These are phyloP conservation scores for Morbakka virulenta DNA, from an alignment of 30 jellyfish, hydroid and myxozoan genomes.

Conservation along the genomic window DNA sequence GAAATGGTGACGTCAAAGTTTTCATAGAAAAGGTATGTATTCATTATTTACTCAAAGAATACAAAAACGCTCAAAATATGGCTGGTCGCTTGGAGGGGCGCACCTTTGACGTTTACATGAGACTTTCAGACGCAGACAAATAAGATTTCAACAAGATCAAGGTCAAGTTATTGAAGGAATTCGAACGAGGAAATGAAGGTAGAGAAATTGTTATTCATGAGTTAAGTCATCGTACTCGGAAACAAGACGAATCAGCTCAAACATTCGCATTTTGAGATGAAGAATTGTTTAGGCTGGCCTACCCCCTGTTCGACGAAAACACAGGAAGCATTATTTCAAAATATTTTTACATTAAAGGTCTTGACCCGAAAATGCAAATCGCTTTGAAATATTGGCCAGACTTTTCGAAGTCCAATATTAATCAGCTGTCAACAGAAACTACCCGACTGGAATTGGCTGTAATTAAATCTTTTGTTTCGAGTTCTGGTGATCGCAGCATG, in stretches of 20 bases:
- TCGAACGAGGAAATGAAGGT: conserved; percentile 32
- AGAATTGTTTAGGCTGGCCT: conserved; percentile 25
- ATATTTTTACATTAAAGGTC: conserved; percentile 37
- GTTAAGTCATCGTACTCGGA: not conserved
- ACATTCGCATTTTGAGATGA: conserved; percentile 9
- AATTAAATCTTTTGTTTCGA: conserved; percentile 10
- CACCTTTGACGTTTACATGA: conserved; percentile 41
- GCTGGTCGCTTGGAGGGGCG: conserved; percentile 38
- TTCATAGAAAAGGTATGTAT: conserved; percentile 19
- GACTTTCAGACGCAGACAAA: conserved; percentile 35
- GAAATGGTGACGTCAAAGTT: conserved; percentile 17
- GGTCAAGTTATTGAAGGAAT: conserved; percentile 34
- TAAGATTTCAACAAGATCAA: conserved; percentile 12
- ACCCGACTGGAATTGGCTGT: conserved; percentile 36
- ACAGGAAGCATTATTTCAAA: conserved; percentile 4
- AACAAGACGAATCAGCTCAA: conserved; percentile 28
- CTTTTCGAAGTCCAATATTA: not conserved
- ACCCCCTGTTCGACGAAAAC: conserved; percentile 15
- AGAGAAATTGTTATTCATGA: conserved; percentile 25
- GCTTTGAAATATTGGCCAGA: too few relatives aligned
- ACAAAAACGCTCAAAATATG: not conserved
- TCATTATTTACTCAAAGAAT: conserved; percentile 8
- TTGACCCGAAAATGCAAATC: conserved; percentile 36
- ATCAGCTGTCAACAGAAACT: conserved; percentile 13
- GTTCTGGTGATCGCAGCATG: not conserved